Percentiles rank a stretch among this genome's conserved stretches.
Conservation (phyloP, 2,797 vertebrate species). For the Melanotaenia maccullochi region DNA sequence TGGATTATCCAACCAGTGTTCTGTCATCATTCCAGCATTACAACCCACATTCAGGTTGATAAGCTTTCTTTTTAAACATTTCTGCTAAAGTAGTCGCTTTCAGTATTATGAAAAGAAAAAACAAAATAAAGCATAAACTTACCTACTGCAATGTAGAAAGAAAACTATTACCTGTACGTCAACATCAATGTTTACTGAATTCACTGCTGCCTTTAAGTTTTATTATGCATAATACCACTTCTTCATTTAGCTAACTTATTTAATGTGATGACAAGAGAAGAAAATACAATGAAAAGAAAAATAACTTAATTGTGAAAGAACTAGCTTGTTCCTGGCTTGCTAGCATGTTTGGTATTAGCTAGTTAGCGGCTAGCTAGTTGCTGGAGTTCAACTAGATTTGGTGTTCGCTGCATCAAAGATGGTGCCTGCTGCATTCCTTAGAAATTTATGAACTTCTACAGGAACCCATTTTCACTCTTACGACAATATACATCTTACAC, state of each 20-base stretch:
- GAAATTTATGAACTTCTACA: no score
- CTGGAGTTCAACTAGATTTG: no score
- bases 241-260: no score
- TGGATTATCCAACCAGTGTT: not conserved
- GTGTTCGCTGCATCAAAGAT: no score
- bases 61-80: not conserved
- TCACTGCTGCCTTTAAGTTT: not conserved
- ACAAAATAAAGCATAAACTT: not conserved
- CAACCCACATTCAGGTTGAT: not conserved
- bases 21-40: not conserved
- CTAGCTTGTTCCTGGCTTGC: not conserved
- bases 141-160: not conserved
- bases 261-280: not conserved
- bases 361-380: no score
- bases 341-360: not conserved
- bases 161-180: not conserved
- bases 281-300: not conserved
- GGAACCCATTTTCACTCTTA: not conserved
- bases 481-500: no score
- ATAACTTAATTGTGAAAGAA: not conserved
- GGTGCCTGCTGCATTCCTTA: no score
- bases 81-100: not conserved
- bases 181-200: not conserved
- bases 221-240: not conserved
- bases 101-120: not conserved